Evolutionary conservation across 2,797 vertebrate genomes (phyloP).

Genomic region (Discoglossus pictus): DNA sequence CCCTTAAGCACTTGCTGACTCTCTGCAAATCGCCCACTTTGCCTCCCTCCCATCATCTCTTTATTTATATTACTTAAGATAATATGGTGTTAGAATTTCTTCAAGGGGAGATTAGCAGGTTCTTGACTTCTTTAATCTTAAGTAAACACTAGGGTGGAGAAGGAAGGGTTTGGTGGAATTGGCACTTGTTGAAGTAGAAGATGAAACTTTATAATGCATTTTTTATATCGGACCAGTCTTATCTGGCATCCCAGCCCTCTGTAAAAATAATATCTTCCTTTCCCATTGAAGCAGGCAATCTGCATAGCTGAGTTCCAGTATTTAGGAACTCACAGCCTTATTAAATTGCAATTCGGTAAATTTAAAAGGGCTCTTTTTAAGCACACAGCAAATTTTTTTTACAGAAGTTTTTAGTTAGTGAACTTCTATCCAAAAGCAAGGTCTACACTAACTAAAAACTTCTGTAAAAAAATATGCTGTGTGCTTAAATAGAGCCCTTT

Average conservation of each 20-base stretch:
- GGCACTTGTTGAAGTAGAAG: conserved; percentile 28
- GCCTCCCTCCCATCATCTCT: conserved; percentile 18
- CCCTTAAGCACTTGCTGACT: conserved; percentile 37
- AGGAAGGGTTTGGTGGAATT: conserved; percentile 28
- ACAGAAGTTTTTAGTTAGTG: too few species aligned
- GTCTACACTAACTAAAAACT: too few species aligned
- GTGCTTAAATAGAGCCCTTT: too few species aligned
- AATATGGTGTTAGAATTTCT: conserved; percentile 31
- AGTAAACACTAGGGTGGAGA: conserved; percentile 26
- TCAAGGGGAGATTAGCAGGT: conserved; percentile 23
- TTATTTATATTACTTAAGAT: conserved; percentile 45
- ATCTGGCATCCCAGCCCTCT: conserved; percentile 5
- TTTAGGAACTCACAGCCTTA: too few species aligned
- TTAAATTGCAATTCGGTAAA: too few species aligned
- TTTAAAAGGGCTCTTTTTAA: too few species aligned
- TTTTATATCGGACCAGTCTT: conserved; percentile 7
- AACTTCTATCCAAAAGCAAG: too few species aligned
- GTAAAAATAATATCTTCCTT: conserved; percentile 21
- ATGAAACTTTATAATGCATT: conserved; percentile 15
- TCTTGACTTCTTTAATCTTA: conserved; percentile 28
- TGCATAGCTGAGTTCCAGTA: too few species aligned
- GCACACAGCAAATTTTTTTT: too few species aligned
- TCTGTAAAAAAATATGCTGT: too few species aligned
- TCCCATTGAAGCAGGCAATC: background rate
- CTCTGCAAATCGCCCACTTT: conserved; percentile 14